phyloP scores from a whole-genome alignment of 2,113 vertebrate species.

The Uropsilus gracilis region DNA sequence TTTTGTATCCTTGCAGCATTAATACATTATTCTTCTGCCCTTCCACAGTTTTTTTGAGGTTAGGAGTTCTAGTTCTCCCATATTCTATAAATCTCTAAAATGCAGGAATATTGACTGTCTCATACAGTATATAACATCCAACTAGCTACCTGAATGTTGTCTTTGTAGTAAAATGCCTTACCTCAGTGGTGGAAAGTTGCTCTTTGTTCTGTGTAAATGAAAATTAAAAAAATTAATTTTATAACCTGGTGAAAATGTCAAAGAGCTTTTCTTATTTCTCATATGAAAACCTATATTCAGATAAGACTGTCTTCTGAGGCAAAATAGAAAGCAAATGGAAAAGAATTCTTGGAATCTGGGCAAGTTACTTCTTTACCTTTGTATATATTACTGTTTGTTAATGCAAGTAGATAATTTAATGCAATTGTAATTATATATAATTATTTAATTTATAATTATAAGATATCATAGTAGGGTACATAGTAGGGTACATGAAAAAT shows the following conservation, averaged over 20 bases:
- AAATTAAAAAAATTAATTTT: not conserved
- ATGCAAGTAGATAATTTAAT: not conserved
- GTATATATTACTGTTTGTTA: not conserved
- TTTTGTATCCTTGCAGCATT: not conserved
- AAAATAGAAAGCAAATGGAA: conserved; percentile 18
- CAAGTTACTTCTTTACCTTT: not conserved
- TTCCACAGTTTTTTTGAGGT: not conserved
- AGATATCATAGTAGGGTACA: too few relatives aligned
- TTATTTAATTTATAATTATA: too few relatives aligned
- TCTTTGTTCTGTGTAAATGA: not conserved
- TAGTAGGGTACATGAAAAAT: too few relatives aligned
- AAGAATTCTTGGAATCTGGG: not conserved
- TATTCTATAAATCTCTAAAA: not conserved
- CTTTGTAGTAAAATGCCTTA: not conserved
- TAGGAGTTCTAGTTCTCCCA: not conserved
- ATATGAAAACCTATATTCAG: not conserved
- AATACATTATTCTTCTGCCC: not conserved
- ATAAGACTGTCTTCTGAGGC: not conserved
- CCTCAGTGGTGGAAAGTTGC: not conserved
- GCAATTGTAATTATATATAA: too few relatives aligned
- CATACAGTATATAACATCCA: not conserved
- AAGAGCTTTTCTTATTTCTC: not conserved
- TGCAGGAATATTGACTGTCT: not conserved
- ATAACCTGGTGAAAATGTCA: not conserved
- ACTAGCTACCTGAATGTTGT: not conserved